Evolutionary conservation across 2,113 vertebrate genomes (phyloP).

Genomic region (Pholis gunnellus): DNA sequence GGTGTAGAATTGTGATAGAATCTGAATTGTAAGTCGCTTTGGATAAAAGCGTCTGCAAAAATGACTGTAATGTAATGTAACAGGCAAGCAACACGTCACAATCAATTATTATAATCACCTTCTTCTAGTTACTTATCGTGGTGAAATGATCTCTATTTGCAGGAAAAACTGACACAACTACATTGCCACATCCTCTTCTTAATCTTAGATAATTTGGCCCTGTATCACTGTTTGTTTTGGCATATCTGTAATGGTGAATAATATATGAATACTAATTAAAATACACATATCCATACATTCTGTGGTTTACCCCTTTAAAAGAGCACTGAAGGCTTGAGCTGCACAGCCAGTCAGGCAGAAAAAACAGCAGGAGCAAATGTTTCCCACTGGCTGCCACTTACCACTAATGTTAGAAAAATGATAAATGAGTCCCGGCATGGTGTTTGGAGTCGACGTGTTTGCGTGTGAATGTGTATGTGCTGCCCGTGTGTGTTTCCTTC

Average conservation of each 20-base stretch:
- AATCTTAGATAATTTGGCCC: background rate
- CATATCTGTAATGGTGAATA: conserved; percentile 4
- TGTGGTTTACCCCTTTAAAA: conserved; percentile 20
- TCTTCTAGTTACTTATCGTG: background rate
- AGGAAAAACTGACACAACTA: background rate
- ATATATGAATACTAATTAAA: conserved; percentile 31
- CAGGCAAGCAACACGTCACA: background rate
- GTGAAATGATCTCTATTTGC: background rate
- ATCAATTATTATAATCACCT: background rate
- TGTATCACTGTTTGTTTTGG: background rate
- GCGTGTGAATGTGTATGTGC: conserved; percentile 41
- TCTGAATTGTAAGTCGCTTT: no score
- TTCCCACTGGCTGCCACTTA: conserved; percentile 72
- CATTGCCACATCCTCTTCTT: background rate
- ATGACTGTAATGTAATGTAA: no score
- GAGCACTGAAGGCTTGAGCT: conserved; percentile 31
- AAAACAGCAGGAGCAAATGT: conserved; percentile 65
- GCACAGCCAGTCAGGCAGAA: conserved; percentile 52
- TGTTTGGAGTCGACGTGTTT: conserved; percentile 39
- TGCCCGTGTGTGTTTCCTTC: conserved; percentile 37
- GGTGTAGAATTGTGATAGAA: no score
- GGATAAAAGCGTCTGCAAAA: no score
- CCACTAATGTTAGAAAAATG: conserved; percentile 74
- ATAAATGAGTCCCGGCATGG: conserved; percentile 66
- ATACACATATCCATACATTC: conserved; percentile 27